Percentiles rank a stretch among this genome's conserved stretches.
phyloP scores from a whole-genome alignment of 2,113 vertebrate genomes.

The Lepus timidus region DNA sequence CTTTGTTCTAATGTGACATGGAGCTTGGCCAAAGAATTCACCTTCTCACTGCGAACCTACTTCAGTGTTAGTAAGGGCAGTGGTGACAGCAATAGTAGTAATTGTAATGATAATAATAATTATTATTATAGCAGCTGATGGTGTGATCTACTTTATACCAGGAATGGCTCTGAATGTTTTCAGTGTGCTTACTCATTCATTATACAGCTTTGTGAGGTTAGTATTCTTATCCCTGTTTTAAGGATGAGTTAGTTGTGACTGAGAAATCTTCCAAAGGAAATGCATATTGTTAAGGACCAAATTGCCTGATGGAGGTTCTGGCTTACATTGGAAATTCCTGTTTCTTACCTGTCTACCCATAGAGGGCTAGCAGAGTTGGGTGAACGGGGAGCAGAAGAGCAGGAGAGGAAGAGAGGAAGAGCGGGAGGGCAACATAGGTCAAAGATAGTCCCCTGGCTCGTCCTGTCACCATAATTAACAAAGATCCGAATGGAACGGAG shows the following conservation, averaged over 20 bases:
- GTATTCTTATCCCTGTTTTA: background rate
- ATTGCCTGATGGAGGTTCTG: background rate
- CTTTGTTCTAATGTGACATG: background rate
- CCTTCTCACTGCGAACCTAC: background rate
- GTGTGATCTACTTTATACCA: background rate
- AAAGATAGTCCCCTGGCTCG: background rate
- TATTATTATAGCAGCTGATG: background rate
- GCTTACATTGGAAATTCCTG: background rate
- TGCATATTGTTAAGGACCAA: background rate
- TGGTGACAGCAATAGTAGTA: background rate
- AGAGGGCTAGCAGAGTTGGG: background rate
- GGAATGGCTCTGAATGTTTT: conserved; percentile 39
- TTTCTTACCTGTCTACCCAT: background rate
- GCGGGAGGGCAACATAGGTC: background rate
- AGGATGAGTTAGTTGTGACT: background rate
- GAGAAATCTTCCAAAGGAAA: background rate
- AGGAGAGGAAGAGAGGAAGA: background rate
- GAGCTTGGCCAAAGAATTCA: background rate
- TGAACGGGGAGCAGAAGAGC: background rate
- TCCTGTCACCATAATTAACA: background rate
- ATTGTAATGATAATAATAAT: background rate
- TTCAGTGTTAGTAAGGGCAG: background rate
- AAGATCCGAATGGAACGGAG: background rate
- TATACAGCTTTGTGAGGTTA: background rate
- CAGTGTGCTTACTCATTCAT: background rate